Conservation (phyloP, 2,113 vertebrate species). For the Pogonocichla stellata region DNA sequence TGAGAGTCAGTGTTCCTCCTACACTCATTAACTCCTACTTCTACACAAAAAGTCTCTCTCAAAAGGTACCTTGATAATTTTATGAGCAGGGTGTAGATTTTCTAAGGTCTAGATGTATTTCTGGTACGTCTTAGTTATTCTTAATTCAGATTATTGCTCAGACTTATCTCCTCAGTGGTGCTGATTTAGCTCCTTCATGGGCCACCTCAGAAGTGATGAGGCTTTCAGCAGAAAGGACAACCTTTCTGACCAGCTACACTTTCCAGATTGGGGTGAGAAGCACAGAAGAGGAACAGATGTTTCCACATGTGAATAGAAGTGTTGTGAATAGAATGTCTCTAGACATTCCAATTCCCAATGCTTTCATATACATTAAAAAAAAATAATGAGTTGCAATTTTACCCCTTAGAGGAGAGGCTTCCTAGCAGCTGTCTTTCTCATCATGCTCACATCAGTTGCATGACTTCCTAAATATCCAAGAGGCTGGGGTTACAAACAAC, state of each 20-base stretch:
- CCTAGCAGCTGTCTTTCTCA: background rate
- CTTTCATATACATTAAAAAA: background rate
- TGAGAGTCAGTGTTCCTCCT: background rate
- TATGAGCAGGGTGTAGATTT: fast-evolving
- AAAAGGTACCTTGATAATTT: background rate
- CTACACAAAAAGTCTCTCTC: background rate
- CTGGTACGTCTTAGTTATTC: background rate
- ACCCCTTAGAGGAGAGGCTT: background rate
- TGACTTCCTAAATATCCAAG: background rate
- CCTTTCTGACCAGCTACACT: background rate
- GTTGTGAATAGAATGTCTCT: background rate
- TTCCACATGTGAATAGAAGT: background rate
- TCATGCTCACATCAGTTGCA: background rate
- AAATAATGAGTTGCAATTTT: background rate
- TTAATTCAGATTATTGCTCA: background rate
- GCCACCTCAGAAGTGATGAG: background rate
- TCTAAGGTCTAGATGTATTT: background rate
- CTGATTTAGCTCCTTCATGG: background rate
- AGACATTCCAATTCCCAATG: background rate
- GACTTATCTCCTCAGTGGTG: background rate
- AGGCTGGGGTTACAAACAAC: background rate
- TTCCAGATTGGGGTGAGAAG: background rate
- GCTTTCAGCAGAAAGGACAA: background rate
- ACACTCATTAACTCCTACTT: background rate
- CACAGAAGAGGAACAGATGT: background rate